Conservation (phyloP, 2,888 invertebrate genomes). For the Ophion obscuratus region DNA sequence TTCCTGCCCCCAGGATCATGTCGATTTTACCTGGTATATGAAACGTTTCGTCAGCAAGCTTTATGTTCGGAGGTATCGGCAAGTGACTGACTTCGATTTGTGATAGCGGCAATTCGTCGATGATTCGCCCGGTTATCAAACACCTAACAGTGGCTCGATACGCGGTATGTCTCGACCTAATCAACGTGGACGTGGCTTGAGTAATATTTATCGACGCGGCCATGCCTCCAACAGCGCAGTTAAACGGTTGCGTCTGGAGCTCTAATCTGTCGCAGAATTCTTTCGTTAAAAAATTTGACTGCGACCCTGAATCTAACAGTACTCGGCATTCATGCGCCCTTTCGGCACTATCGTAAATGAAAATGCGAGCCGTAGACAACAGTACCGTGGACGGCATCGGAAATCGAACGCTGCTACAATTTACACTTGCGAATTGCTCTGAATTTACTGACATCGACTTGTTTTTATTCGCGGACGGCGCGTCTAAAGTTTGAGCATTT, state of each 20-base stretch:
- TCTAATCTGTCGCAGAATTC: slow-evolving; percentile 30
- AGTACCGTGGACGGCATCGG: neutral
- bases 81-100: neutral
- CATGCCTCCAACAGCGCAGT: slow-evolving; percentile 1
- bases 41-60: slow-evolving; percentile 17
- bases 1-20: slow-evolving; percentile 13
- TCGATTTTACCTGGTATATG: slow-evolving; percentile 17
- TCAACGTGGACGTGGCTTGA: neutral
- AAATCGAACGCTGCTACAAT: too few species aligned
- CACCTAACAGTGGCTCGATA: slow-evolving; percentile 19
- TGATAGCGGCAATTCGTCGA: neutral
- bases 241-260: neutral
- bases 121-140: slow-evolving; percentile 7
- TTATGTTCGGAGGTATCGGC: neutral
- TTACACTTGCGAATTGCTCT: neutral
- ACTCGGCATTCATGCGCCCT: slow-evolving; percentile 37
- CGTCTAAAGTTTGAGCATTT: neutral
- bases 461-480: neutral
- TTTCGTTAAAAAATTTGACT: slow-evolving; percentile 41
- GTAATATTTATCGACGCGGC: neutral
- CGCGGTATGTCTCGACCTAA: slow-evolving; percentile 40
- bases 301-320: slow-evolving; percentile 32
- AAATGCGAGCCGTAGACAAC: slow-evolving; percentile 39
- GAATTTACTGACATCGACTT: neutral
- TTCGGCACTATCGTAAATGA: neutral